Evolutionary conservation across 1,140 invertebrate species (phyloP).

Genomic region (Drepana arcuata): DNA sequence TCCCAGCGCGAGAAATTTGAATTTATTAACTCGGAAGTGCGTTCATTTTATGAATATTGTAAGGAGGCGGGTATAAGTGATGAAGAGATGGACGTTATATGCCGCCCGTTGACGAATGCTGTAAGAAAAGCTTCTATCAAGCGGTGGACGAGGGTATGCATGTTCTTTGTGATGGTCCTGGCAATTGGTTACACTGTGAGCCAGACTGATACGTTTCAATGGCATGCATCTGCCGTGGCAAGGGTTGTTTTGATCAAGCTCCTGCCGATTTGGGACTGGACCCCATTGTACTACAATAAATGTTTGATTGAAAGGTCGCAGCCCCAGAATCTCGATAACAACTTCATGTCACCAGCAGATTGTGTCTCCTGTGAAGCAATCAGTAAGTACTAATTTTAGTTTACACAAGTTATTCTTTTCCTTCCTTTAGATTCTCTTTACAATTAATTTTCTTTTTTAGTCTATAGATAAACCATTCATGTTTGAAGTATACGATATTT

Average conservation of each 20-base stretch:
- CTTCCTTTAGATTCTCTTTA: slow-evolving; percentile 6
- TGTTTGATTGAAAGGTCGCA: slow-evolving; percentile 78
- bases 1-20: slow-evolving; percentile 66
- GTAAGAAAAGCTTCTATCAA: slow-evolving; percentile 75
- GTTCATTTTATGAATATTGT: slow-evolving; percentile 76
- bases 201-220: slow-evolving; percentile 67
- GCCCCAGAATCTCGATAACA: slow-evolving; percentile 35
- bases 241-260: slow-evolving; percentile 78
- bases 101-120: slow-evolving; percentile 75
- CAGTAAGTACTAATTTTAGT: slow-evolving; percentile 56
- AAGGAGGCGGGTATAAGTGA: slow-evolving; percentile 78
- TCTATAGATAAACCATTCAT: no score
- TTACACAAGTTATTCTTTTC: slow-evolving; percentile 4
- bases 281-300: slow-evolving; percentile 80
- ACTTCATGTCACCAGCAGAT: slow-evolving; percentile 38
- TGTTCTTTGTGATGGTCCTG: slow-evolving; percentile 44
- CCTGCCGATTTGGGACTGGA: slow-evolving; percentile 86
- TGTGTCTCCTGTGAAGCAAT: slow-evolving; percentile 65
- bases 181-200: slow-evolving; percentile 62
- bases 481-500: no score
- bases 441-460: no score
- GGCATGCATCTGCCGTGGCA: slow-evolving; percentile 75
- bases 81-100: slow-evolving; percentile 79
- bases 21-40: slow-evolving; percentile 72
- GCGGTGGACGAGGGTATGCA: slow-evolving; percentile 53